Conservation (phyloP, 2,797 vertebrate species). For the Cephalopachus bancanus region DNA sequence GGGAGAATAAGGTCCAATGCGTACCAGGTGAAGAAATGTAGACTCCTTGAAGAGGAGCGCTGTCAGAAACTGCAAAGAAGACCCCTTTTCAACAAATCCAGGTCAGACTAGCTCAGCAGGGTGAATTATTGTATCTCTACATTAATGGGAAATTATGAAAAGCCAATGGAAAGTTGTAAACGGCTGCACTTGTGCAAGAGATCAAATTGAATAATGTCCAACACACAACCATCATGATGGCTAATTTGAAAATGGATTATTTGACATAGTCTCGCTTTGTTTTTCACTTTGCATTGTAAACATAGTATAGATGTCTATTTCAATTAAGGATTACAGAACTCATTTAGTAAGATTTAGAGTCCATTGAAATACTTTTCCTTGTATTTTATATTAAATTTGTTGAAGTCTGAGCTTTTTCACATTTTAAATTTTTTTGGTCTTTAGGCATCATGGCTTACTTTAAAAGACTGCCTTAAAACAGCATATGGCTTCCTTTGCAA, state of each 20-base stretch:
- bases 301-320: background rate
- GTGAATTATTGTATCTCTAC: constrained; percentile 42
- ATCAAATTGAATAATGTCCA: constrained; percentile 68
- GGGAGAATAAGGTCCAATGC: background rate
- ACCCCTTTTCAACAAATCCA: background rate
- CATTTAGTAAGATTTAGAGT: constrained; percentile 46
- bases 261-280: constrained; percentile 54
- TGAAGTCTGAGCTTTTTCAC: background rate
- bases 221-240: constrained; percentile 67
- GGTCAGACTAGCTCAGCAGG: background rate
- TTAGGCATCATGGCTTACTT: background rate
- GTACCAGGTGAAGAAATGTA: background rate
- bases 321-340: background rate
- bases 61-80: background rate
- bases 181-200: constrained; percentile 59
- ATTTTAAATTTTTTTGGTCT: background rate
- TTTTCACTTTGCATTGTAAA: constrained; percentile 58
- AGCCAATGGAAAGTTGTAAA: constrained; percentile 64
- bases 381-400: background rate
- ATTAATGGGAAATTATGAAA: constrained; percentile 50
- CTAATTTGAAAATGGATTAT: constrained; percentile 70
- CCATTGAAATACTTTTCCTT: constrained; percentile 16
- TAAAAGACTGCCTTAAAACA: constrained; percentile 35
- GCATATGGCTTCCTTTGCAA: background rate
- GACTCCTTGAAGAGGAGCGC: background rate